phyloP scores from a whole-genome alignment of 1,140 invertebrate species.

The Gerris buenoi region DNA sequence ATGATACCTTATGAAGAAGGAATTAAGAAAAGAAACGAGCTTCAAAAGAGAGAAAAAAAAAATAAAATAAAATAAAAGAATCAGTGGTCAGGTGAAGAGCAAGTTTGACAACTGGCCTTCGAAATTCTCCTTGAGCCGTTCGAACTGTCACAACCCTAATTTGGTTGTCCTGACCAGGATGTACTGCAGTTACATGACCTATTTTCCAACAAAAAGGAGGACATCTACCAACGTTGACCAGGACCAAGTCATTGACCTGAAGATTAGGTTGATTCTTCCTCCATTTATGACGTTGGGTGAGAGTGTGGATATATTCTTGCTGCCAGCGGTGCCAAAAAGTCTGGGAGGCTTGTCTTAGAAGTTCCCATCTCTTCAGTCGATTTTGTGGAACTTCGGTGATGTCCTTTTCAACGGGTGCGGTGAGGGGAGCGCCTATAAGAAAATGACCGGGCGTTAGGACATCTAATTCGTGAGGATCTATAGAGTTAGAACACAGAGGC shows the following conservation, averaged over 20 bases:
- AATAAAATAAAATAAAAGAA: background rate
- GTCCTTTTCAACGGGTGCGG: background rate
- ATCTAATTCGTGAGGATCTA: conserved; percentile 20
- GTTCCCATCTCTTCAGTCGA: background rate
- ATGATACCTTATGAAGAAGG: background rate
- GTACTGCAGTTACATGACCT: background rate
- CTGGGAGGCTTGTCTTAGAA: background rate
- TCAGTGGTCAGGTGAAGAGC: background rate
- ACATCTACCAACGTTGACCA: background rate
- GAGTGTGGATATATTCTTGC: background rate
- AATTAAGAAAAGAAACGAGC: background rate
- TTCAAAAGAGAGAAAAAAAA: background rate
- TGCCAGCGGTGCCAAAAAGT: background rate
- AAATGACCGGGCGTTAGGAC: conserved; percentile 23
- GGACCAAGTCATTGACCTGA: background rate
- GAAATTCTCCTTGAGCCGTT: background rate
- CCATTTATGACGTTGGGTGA: background rate
- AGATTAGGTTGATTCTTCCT: background rate
- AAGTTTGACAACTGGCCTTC: background rate
- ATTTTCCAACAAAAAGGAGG: background rate
- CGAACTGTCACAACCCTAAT: background rate
- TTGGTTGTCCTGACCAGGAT: background rate
- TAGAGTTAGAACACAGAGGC: conserved; percentile 17
- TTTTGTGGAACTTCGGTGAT: background rate
- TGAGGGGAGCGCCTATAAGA: conserved; percentile 18